phyloP scores from a whole-genome alignment of 2,888 invertebrate genomes.

The Meloe dianella region DNA sequence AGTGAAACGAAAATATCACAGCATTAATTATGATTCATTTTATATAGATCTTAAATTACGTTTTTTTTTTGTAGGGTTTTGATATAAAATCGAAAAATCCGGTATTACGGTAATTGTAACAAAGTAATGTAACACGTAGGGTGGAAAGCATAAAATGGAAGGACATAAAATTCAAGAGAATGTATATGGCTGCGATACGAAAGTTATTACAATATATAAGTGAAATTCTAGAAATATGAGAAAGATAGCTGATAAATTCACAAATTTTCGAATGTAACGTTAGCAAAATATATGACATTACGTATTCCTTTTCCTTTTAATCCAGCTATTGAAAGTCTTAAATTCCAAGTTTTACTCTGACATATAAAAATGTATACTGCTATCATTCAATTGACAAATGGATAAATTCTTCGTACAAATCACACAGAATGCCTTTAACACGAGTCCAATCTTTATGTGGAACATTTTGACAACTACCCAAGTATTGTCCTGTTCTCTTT shows the following conservation, averaged over 20 bases:
- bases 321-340: not conserved
- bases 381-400: not conserved
- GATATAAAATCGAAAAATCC: not conserved
- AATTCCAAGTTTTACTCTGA: not conserved
- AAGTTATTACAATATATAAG: not conserved
- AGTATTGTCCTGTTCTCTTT: slow-evolving; percentile 1
- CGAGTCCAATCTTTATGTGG: not conserved
- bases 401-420: not conserved
- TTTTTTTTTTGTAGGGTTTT: not conserved
- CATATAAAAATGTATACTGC: not conserved
- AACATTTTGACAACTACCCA: not conserved
- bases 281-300: not conserved
- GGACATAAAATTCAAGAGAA: not conserved
- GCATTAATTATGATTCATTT: not conserved
- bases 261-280: not conserved
- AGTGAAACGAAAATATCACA: not conserved
- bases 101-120: not conserved
- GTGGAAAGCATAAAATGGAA: not conserved
- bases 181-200: not conserved
- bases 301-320: not conserved
- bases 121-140: not conserved
- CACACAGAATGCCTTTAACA: not conserved
- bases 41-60: not conserved
- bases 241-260: not conserved
- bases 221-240: not conserved